phyloP scores from a whole-genome alignment of 1,140 invertebrate species.

The Formica exsecta region DNA sequence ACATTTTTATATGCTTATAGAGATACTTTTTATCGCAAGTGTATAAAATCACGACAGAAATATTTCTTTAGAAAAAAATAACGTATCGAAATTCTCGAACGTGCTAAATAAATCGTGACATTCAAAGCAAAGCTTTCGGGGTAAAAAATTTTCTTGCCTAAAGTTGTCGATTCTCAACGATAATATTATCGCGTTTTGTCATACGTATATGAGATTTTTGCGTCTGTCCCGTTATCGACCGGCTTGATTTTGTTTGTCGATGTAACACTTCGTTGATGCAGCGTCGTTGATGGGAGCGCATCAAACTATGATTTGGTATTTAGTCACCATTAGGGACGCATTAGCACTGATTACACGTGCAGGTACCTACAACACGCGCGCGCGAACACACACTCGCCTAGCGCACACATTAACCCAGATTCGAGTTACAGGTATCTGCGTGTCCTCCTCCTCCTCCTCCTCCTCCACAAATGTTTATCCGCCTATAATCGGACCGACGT shows the following conservation, averaged over 20 bases:
- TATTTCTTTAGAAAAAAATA: neutral
- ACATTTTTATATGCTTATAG: neutral
- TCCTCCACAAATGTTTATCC: slow-evolving; percentile 68
- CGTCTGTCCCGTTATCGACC: slow-evolving; percentile 53
- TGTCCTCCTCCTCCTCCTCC: slow-evolving; percentile 27
- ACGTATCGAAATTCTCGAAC: neutral
- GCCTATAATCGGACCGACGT: slow-evolving; percentile 68
- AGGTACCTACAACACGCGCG: slow-evolving; percentile 71
- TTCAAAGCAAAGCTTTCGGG: neutral
- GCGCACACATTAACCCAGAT: slow-evolving; percentile 76
- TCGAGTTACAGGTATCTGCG: slow-evolving; percentile 61
- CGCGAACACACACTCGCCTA: slow-evolving; percentile 61
- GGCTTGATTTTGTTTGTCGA: slow-evolving; percentile 75
- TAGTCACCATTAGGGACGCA: slow-evolving; percentile 85
- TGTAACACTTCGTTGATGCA: slow-evolving; percentile 76
- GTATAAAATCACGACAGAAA: neutral
- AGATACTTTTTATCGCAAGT: neutral
- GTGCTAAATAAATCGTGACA: neutral
- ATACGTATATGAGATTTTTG: slow-evolving; percentile 36
- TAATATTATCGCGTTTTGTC: slow-evolving; percentile 6
- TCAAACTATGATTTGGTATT: slow-evolving; percentile 85
- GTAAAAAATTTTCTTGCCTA: neutral
- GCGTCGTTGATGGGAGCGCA: slow-evolving; percentile 77
- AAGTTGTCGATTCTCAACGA: slow-evolving; percentile 18
- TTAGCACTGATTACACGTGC: slow-evolving; percentile 84